These are phyloP conservation scores for Cyaniris semiargus DNA, from an alignment of 2,888 invertebrate genomes.

Conservation along the genomic window DNA sequence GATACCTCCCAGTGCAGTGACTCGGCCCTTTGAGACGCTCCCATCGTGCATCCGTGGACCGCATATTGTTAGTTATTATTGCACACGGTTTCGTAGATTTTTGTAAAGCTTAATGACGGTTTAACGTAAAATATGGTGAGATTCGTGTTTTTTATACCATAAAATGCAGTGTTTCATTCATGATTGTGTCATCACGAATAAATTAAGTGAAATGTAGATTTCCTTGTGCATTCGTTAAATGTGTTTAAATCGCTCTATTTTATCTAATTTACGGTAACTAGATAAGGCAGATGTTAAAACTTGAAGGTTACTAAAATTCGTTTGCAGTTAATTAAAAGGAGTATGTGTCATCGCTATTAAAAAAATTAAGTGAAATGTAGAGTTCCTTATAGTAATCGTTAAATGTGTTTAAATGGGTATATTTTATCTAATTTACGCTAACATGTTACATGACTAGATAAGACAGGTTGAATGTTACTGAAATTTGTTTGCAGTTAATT, in stretches of 20 bases:
- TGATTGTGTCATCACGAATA: not conserved
- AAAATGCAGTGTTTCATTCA: not conserved
- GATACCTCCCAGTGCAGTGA: constrained; percentile 29
- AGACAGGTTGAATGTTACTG: not conserved
- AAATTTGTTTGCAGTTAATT: not conserved
- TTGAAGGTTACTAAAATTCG: not conserved
- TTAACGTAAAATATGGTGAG: not conserved
- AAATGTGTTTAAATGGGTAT: not conserved
- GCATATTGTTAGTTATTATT: not conserved
- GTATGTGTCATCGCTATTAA: not conserved
- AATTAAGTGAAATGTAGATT: not conserved
- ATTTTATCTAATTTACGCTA: not conserved
- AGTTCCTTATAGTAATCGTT: not conserved
- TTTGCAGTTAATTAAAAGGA: not conserved
- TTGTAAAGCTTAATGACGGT: not conserved
- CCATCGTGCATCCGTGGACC: not conserved
- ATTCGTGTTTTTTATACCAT: not conserved
- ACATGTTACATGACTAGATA: not conserved
- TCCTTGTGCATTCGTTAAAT: not conserved
- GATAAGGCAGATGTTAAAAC: not conserved
- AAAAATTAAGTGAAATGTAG: not conserved
- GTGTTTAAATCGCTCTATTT: not conserved
- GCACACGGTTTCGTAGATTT: not conserved
- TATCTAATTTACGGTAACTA: not conserved
- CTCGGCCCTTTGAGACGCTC: not conserved